Conservation (phyloP, 1,140 invertebrate species). For the Hyposmocoma kahamanoa region DNA sequence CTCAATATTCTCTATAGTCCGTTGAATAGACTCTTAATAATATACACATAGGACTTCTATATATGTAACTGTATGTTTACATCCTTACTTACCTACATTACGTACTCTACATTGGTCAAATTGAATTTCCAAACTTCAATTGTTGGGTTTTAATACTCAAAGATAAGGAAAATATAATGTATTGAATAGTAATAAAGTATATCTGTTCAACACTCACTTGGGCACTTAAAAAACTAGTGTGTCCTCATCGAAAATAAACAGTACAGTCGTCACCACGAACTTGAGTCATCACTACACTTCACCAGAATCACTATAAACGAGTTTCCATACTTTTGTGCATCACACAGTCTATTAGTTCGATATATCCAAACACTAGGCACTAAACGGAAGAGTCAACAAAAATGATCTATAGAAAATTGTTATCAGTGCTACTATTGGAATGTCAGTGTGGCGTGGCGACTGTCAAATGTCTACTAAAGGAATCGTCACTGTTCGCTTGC, state of each 20-base stretch:
- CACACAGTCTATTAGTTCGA: constrained; percentile 13
- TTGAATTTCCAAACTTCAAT: too few relatives aligned
- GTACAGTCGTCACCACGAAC: constrained; percentile 28
- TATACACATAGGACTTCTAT: too few relatives aligned
- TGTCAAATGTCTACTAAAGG: constrained; percentile 73
- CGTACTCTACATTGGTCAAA: too few relatives aligned
- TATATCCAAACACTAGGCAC: constrained; percentile 33
- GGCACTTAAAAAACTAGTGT: neutral
- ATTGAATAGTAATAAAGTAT: neutral
- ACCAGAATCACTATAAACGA: constrained; percentile 23
- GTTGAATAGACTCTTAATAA: too few relatives aligned
- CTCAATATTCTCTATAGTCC: too few relatives aligned
- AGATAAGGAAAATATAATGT: neutral
- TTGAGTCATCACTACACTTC: constrained; percentile 45
- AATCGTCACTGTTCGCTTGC: constrained; percentile 65
- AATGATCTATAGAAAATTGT: constrained; percentile 63
- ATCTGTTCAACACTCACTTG: neutral
- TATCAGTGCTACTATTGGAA: constrained; percentile 69
- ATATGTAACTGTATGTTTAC: too few relatives aligned
- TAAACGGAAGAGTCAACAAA: constrained; percentile 35
- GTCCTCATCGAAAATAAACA: constrained; percentile 1
- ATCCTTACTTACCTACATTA: too few relatives aligned
- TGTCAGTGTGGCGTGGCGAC: constrained; percentile 70
- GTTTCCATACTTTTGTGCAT: constrained; percentile 12
- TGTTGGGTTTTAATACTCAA: neutral